These are phyloP conservation scores for Cercopithecus neglectus DNA, from an alignment of 2,797 vertebrate species.

Conservation along the genomic window DNA sequence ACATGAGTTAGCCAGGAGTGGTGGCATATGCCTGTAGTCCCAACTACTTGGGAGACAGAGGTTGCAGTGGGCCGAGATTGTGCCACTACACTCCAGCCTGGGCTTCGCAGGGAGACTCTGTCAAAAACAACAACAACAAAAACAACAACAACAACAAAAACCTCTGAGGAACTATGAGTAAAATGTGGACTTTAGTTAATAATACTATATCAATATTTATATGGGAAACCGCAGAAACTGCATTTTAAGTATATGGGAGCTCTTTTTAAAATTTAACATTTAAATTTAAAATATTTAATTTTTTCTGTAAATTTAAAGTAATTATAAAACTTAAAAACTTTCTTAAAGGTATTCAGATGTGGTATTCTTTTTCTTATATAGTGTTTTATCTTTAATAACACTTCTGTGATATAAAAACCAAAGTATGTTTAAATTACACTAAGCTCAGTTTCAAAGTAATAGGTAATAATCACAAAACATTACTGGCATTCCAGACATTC, in stretches of 20 bases:
- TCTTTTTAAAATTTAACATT: neutral
- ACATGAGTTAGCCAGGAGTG: too few relatives aligned
- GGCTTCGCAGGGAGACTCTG: too few relatives aligned
- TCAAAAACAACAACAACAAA: too few relatives aligned
- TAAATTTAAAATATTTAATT: neutral
- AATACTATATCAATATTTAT: too few relatives aligned
- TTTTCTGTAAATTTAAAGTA: neutral
- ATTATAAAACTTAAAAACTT: neutral
- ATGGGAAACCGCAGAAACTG: neutral
- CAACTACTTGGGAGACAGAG: too few relatives aligned
- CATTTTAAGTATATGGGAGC: neutral
- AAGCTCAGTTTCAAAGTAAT: neutral
- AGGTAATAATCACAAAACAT: neutral
- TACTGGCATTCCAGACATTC: neutral
- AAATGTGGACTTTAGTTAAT: too few relatives aligned
- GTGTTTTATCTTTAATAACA: neutral
- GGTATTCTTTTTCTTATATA: neutral
- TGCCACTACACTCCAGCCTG: too few relatives aligned
- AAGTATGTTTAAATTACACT: neutral
- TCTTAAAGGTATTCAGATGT: neutral
- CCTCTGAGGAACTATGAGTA: too few relatives aligned
- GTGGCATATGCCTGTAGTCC: too few relatives aligned
- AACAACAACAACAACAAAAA: too few relatives aligned
- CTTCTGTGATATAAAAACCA: neutral
- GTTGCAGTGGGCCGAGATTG: too few relatives aligned